These are phyloP conservation scores for Gadopsis bispinosus DNA, from an alignment of 2,797 vertebrate species.

Conservation along the genomic window DNA sequence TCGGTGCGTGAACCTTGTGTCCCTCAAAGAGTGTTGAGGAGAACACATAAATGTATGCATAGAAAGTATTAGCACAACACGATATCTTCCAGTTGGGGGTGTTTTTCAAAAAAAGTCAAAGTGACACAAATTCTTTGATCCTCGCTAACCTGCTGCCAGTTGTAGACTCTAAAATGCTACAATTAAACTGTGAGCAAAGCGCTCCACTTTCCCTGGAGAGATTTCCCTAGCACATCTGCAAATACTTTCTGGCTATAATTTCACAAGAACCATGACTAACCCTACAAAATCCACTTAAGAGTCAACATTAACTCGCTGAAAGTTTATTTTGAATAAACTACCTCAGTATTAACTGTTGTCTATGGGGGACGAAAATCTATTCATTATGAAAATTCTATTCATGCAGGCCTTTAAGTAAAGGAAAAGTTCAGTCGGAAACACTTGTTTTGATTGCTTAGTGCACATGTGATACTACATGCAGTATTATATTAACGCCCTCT, in stretches of 20 bases:
- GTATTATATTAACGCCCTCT: slow-evolving; percentile 19
- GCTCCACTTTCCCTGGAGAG: slow-evolving; percentile 42
- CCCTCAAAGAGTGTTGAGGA: slow-evolving; percentile 17
- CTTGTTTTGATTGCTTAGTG: slow-evolving; percentile 4
- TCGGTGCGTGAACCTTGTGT: slow-evolving; percentile 24
- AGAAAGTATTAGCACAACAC: background rate
- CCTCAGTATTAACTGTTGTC: slow-evolving; percentile 11
- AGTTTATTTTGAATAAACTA: slow-evolving; percentile 29
- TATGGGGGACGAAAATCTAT: background rate
- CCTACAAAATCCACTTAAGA: slow-evolving; percentile 67
- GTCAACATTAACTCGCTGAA: slow-evolving; percentile 51
- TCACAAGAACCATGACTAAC: slow-evolving; percentile 67
- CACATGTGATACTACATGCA: background rate
- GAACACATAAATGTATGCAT: slow-evolving; percentile 16
- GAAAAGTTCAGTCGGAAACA: background rate
- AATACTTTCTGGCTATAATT: slow-evolving; percentile 70
- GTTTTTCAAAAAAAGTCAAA: slow-evolving; percentile 18
- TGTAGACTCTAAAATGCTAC: slow-evolving; percentile 41
- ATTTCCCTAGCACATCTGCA: slow-evolving; percentile 68
- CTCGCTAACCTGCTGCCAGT: slow-evolving; percentile 38
- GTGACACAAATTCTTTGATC: slow-evolving; percentile 39
- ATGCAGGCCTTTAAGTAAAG: slow-evolving; percentile 1
- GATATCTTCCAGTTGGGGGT: slow-evolving; percentile 12
- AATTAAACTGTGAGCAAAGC: slow-evolving; percentile 57
- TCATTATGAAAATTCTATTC: slow-evolving; percentile 3